These are phyloP conservation scores for Philypnodon macrostomus DNA, from an alignment of 2,797 vertebrate genomes.

Conservation along the genomic window DNA sequence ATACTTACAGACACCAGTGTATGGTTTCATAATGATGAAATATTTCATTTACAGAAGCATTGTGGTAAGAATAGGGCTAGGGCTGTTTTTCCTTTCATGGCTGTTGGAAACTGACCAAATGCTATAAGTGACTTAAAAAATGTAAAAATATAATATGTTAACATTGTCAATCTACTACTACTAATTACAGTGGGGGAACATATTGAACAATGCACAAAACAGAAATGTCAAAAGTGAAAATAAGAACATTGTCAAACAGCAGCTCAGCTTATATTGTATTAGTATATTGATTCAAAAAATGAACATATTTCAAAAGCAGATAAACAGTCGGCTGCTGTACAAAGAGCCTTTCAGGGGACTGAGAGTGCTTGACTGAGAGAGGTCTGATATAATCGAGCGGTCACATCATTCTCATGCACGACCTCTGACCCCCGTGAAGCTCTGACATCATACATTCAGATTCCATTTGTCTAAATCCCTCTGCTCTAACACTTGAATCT, in stretches of 20 bases:
- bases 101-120: too few species aligned
- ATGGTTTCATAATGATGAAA: not conserved
- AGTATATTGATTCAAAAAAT: not conserved
- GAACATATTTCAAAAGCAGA: not conserved
- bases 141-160: not conserved
- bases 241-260: too few species aligned
- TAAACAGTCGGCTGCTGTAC: not conserved
- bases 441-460: slow-evolving; percentile 25
- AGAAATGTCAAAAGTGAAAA: too few species aligned
- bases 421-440: slow-evolving; percentile 14
- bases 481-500: not conserved
- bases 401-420: slow-evolving; percentile 20
- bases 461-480: slow-evolving; percentile 1
- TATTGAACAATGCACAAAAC: too few species aligned
- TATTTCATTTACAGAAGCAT: not conserved
- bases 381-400: slow-evolving; percentile 11
- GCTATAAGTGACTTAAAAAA: not conserved
- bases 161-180: too few species aligned
- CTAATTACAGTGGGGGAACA: too few species aligned
- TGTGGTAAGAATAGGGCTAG: not conserved
- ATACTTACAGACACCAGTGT: not conserved
- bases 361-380: not conserved
- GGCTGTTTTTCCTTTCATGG: too few species aligned
- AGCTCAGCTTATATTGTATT: too few species aligned
- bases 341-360: slow-evolving; percentile 4